Base-by-base conservation (phyloP, 1,140 invertebrate species). In the Drosophila arizonae region DNA sequence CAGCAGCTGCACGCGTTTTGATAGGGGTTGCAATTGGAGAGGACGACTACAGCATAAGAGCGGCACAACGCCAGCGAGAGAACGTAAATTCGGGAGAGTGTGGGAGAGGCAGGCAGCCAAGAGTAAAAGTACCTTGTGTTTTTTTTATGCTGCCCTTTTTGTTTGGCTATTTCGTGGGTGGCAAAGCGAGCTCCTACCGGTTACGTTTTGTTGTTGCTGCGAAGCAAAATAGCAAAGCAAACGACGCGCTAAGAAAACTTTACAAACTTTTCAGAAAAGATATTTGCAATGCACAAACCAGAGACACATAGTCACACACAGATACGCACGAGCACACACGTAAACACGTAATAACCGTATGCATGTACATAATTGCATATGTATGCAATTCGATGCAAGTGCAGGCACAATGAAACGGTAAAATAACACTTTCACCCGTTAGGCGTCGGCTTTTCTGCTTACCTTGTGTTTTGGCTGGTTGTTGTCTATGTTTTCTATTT, bases 141-240 rank as follows among this genome's bases (percentile, higher is more conserved):
- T 52, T 57, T 62, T 60, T 75, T 56, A 13, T 65, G 69, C 61
- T 60, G 61, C 61, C 54, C 61, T 76, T 76, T 72, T 75, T 70
- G 66, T 64, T 75, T 75, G 72, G 66, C 68, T 71, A 65, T 75
- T 73, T 73, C 71, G 71, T 73, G 71, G 71, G 71, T 73, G 71
- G 71, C 71, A 50, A 41, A 50, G 28, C 36, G 8, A 69, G 30
- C 65, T 62, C 71, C 71, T 73, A 73, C 71, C 71, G 71, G 71
- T 73, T 62, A 69, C 30, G 51, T 50, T 57, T 43, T 69, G 56
- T 73, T 73, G 51, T 67, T 68, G 70, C 36, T 62, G 58, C 66
- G 68, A 70, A 75, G 51, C 68, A 75, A 65, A 74, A 75, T 13
- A 75, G 55, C 60, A 75, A 71, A 75, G 72, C 72, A 75, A 65